Evolutionary conservation across 2,888 invertebrate species (phyloP).

Genomic region (Lamellibrachia columna): DNA sequence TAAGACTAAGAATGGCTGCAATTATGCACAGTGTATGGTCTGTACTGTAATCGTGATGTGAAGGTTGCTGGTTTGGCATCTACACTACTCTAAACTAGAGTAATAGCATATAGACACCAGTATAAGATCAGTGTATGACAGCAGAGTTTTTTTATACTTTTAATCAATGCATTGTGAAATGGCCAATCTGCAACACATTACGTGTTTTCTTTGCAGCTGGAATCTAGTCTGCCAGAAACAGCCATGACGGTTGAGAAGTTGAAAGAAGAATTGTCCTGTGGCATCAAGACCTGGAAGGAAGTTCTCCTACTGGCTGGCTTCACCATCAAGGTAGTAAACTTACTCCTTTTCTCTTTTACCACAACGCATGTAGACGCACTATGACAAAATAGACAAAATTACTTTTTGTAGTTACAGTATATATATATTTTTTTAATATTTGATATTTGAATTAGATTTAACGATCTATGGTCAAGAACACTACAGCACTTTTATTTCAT

Average conservation of each 20-base stretch:
- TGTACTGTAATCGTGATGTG: no score
- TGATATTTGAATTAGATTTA: neutral
- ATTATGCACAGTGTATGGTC: no score
- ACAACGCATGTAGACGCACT: neutral
- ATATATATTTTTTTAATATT: neutral
- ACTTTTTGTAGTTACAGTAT: neutral
- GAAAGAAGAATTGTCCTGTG: neutral
- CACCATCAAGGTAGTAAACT: neutral
- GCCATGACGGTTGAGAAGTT: conserved; percentile 16
- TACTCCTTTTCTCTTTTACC: neutral
- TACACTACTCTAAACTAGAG: no score
- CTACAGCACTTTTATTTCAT: neutral
- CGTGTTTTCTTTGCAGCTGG: neutral
- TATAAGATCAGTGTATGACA: no score
- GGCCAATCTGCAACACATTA: neutral
- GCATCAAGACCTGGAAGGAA: neutral
- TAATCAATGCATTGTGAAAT: neutral
- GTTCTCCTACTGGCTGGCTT: neutral
- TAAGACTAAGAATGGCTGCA: no score
- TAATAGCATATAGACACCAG: no score
- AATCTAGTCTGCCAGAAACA: neutral
- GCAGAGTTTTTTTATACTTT: neutral
- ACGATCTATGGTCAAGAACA: neutral
- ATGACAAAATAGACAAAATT: neutral
- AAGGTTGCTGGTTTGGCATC: no score